Evolutionary conservation across 2,888 invertebrate species (phyloP).

Genomic region (Hetaerina titia): DNA sequence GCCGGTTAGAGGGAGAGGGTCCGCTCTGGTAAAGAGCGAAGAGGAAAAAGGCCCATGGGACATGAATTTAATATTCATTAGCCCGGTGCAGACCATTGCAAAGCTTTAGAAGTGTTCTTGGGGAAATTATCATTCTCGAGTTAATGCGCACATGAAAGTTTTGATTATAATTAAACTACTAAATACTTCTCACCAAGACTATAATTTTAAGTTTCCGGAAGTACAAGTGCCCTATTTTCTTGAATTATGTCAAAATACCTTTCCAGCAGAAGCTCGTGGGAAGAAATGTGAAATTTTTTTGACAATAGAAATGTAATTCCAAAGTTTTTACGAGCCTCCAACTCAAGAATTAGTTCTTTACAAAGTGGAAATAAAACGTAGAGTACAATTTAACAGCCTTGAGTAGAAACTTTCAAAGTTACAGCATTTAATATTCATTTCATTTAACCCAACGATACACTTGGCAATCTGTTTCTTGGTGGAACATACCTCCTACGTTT

Average conservation of each 20-base stretch:
- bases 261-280: background rate
- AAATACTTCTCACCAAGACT: background rate
- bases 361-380: too few species aligned
- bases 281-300: too few species aligned
- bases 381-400: too few species aligned
- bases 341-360: background rate
- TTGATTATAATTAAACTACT: background rate
- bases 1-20: background rate
- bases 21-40: background rate
- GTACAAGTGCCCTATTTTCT: background rate
- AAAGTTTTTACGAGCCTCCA: background rate
- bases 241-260: background rate
- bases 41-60: constrained; percentile 2
- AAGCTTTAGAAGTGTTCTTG: background rate
- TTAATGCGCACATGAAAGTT: background rate
- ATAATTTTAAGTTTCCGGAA: background rate
- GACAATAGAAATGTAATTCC: background rate
- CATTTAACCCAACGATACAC: too few species aligned
- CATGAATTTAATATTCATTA: background rate
- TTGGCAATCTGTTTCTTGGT: too few species aligned
- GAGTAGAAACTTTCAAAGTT: too few species aligned
- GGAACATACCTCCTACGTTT: too few species aligned
- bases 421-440: too few species aligned
- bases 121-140: background rate
- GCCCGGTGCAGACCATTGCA: background rate